phyloP scores from a whole-genome alignment of 2,113 vertebrate genomes.

The Rattus norvegicus region DNA sequence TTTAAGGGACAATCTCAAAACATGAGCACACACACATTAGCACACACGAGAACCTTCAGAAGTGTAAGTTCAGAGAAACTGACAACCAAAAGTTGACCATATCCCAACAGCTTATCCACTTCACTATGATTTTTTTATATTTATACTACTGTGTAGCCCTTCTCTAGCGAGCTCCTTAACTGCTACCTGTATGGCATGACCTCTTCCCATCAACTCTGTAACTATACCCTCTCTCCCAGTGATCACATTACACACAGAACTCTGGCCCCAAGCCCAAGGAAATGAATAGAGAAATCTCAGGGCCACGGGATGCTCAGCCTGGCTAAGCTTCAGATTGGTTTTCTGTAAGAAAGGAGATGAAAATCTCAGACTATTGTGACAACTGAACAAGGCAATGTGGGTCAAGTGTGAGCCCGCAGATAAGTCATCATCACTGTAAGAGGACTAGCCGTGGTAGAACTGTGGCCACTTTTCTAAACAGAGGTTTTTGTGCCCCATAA shows the following conservation, averaged over 20 bases:
- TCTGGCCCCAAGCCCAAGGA: not conserved
- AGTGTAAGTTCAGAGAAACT: not conserved
- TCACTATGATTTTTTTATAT: not conserved
- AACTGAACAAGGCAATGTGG: not conserved
- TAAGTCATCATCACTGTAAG: not conserved
- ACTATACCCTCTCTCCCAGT: too few species aligned
- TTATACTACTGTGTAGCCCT: not conserved
- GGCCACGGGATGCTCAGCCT: not conserved
- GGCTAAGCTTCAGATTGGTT: not conserved
- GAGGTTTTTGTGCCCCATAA: not conserved
- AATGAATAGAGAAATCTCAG: not conserved
- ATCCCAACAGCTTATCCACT: not conserved
- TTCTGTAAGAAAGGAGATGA: not conserved
- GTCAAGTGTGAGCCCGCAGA: not conserved
- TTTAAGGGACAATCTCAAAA: not conserved
- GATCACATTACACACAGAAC: not conserved
- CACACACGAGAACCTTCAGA: not conserved
- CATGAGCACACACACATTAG: not conserved
- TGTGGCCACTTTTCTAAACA: not conserved
- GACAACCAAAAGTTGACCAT: not conserved
- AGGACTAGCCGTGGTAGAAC: rapidly evolving
- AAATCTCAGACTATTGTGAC: not conserved
- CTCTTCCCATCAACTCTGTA: not conserved
- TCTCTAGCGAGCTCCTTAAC: too few species aligned
- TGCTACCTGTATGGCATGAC: not conserved